Percentiles rank a stretch among this genome's conserved stretches.
These are phyloP conservation scores for Octopus sinensis DNA, from an alignment of 1,140 invertebrate species.

Conservation along the genomic window DNA sequence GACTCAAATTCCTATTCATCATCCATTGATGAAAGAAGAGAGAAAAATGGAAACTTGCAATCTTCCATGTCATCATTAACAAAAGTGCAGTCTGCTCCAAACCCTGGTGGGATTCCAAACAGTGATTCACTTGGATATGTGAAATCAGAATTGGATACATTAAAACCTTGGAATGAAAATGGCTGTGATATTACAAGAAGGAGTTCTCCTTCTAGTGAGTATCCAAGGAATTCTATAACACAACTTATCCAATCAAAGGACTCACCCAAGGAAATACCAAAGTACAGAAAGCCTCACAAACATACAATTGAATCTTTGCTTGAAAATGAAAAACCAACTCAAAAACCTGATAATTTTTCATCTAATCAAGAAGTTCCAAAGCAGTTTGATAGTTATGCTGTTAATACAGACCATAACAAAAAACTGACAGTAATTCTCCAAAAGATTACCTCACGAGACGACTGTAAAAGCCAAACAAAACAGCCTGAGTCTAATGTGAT, in stretches of 20 bases:
- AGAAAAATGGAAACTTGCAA: not conserved
- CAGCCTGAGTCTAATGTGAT: not conserved
- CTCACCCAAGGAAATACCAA: not conserved
- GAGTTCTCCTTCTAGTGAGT: not conserved
- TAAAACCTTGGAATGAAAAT: constrained; percentile 10
- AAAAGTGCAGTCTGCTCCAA: not conserved
- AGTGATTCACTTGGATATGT: not conserved
- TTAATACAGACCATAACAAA: constrained; percentile 6
- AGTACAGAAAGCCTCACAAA: constrained; percentile 10
- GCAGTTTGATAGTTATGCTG: constrained; percentile 5
- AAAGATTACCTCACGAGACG: not conserved
- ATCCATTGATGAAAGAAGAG: not conserved
- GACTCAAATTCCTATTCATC: constrained; percentile 7
- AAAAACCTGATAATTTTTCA: not conserved
- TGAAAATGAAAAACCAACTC: not conserved
- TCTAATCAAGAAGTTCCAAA: not conserved
- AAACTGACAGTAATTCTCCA: not conserved
- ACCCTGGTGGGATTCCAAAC: not conserved
- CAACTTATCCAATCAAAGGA: not conserved
- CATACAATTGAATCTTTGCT: constrained; percentile 4
- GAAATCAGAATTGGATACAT: not conserved
- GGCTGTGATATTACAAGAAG: constrained; percentile 10
- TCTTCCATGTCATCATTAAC: not conserved
- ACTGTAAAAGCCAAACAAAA: not conserved
- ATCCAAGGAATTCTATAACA: not conserved